Base-by-base conservation (phyloP, 2,113 vertebrate species). In the Aegotheles bennettii region DNA sequence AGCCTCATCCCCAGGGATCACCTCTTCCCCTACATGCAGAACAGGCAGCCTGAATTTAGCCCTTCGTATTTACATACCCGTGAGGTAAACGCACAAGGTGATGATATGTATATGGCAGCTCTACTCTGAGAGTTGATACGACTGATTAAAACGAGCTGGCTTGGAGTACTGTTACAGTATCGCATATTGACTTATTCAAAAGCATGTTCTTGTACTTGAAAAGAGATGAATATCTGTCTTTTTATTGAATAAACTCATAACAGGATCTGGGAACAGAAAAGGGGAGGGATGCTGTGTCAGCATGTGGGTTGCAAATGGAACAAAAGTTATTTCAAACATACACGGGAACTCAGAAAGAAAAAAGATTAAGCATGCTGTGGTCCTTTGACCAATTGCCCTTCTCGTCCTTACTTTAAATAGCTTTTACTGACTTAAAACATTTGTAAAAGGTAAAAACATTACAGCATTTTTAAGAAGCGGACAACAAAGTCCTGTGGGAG, bases 131-230 rank as follows among this genome's bases (percentile, higher is more conserved):
- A 84, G 56, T 53, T 82, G 92, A 93, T 95, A 80, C 0, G 2
- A 45, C 79, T 96, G 93, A 96, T 97, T 96, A 90, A 93, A 97
- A 96, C 89, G 92, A 93, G 74, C 94, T 94, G 71, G 53, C 86
- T 95, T 95, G 93, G 95, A 64, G 7, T 96, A n/a, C 71, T 92
- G 78, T 97, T 97, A 91, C 93, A 76, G 53, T 71, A 89, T 97
- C 59, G 3, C 94, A 96, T 97, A 95, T 94, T 97, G 96, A 97
- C 93, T 95, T 97, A 95, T 97, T 97, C 96, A 96, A 96, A 97
- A 97, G 78, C 88, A 69, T 96, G 94, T 96, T 97, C 90, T 93
- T 84, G 84, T 96, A 88, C 92, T 97, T 96, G 95, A 97, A 96
- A 97, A 96, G 93, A 97, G 95, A 97, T 97, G 84, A 96, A 87